Conservation (phyloP, 2,888 invertebrate species). For the Halictus quadricinctus region DNA sequence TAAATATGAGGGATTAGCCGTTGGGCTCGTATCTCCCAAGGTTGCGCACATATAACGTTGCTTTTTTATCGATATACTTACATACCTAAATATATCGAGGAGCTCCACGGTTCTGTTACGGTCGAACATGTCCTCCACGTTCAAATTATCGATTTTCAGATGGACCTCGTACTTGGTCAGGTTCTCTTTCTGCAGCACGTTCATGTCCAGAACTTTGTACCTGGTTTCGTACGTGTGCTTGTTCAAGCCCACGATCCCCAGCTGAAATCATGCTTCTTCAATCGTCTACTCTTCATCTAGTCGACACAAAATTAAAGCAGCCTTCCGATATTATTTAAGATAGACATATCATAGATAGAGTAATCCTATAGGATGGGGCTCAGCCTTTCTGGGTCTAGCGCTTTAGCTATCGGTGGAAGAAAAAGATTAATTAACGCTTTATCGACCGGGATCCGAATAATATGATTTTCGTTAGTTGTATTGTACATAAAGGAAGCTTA, state of each 20-base stretch:
- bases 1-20: slow-evolving; percentile 33
- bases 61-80: slow-evolving; percentile 61
- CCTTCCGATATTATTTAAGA: too few relatives aligned
- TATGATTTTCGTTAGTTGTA: too few relatives aligned
- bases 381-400: background rate
- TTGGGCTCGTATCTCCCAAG: slow-evolving; percentile 3
- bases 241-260: slow-evolving; percentile 91
- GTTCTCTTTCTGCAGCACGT: slow-evolving; percentile 86
- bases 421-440: too few relatives aligned
- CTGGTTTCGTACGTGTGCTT: slow-evolving; percentile 90
- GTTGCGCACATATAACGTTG: background rate
- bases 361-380: background rate
- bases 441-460: too few relatives aligned
- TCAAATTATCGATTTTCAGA: slow-evolving; percentile 94
- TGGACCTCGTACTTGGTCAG: slow-evolving; percentile 90
- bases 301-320: too few relatives aligned
- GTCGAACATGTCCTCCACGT: slow-evolving; percentile 94
- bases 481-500: background rate
- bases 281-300: background rate
- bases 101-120: slow-evolving; percentile 88
- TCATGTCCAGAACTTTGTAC: slow-evolving; percentile 85
- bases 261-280: slow-evolving; percentile 78
- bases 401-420: background rate
- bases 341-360: background rate
- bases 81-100: slow-evolving; percentile 88